These are phyloP conservation scores for Conistra vaccinii DNA, from an alignment of 2,888 invertebrate genomes.

Conservation along the genomic window DNA sequence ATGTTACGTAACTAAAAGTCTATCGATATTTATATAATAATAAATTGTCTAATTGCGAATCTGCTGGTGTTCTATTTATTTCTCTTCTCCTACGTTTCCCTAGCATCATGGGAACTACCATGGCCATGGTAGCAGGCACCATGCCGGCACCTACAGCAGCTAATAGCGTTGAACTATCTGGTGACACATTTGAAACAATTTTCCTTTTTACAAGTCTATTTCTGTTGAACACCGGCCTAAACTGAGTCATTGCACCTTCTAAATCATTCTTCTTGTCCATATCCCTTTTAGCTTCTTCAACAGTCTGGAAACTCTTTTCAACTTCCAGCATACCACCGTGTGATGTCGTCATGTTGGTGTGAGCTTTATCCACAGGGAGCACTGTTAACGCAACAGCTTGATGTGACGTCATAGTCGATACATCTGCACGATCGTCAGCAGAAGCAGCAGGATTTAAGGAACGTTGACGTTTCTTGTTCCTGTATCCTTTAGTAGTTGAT, in stretches of 20 bases:
- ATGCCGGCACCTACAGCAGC: constrained; percentile 95
- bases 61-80: constrained; percentile 63
- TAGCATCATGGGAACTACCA: constrained; percentile 94
- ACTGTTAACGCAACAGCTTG: constrained; percentile 93
- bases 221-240: constrained; percentile 76
- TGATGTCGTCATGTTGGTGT: constrained; percentile 92
- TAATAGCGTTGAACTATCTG: constrained; percentile 92
- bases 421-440: constrained; percentile 75
- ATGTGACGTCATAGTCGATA: constrained; percentile 85
- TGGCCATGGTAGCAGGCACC: constrained; percentile 95
- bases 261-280: constrained; percentile 84
- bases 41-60: constrained; percentile 73
- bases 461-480: constrained; percentile 88
- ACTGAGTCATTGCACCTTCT: constrained; percentile 76
- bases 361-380: constrained; percentile 92
- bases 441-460: constrained; percentile 74
- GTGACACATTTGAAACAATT: constrained; percentile 79
- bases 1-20: constrained; percentile 45
- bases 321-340: constrained; percentile 95
- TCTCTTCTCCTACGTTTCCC: constrained; percentile 87
- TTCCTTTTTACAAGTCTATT: constrained; percentile 80
- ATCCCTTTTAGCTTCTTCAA: constrained; percentile 91
- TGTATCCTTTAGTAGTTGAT: constrained; percentile 94
- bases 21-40: constrained; percentile 72
- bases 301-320: constrained; percentile 93